Conservation (phyloP, 37 sponge, comb jelly and placozoan genomes). For the Eunapius fragilis region DNA sequence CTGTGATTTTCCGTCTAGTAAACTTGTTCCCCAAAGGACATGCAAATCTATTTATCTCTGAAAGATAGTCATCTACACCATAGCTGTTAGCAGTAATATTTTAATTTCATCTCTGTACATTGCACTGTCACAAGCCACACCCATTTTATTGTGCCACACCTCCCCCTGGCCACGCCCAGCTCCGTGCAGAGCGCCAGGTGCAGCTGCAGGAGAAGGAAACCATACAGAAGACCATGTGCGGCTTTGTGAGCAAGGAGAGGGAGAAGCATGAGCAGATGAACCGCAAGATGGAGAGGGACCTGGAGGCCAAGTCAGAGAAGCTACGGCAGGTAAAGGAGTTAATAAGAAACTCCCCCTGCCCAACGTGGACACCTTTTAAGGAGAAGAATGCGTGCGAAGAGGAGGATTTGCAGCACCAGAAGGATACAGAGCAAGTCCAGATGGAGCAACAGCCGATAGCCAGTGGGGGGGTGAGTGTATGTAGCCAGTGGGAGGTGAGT, state of each 20-base stretch:
- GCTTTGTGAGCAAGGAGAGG: constrained; percentile 40
- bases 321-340: constrained; percentile 39
- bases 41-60: no score
- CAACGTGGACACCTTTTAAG: not conserved
- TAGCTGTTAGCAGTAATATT: no score
- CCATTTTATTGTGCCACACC: not conserved
- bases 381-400: not conserved
- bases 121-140: not conserved
- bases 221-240: constrained; percentile 22
- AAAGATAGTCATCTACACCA: no score
- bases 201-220: not conserved
- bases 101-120: not conserved
- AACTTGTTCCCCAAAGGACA: no score
- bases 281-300: constrained; percentile 5
- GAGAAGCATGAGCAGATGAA: constrained; percentile 56
- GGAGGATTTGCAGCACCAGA: not conserved
- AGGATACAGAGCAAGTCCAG: not conserved
- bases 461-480: no score
- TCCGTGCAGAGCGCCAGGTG: not conserved
- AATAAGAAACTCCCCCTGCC: constrained; percentile 30
- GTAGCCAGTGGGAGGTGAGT: no score
- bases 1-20: no score
- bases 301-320: constrained; percentile 40
- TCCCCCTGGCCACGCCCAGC: not conserved
- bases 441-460: no score